A percentile compares a stretch with the other conserved stretches of the same genome.
Evolutionary conservation across 2,113 vertebrate genomes (phyloP).

Genomic region (Neogobius melanostomus): DNA sequence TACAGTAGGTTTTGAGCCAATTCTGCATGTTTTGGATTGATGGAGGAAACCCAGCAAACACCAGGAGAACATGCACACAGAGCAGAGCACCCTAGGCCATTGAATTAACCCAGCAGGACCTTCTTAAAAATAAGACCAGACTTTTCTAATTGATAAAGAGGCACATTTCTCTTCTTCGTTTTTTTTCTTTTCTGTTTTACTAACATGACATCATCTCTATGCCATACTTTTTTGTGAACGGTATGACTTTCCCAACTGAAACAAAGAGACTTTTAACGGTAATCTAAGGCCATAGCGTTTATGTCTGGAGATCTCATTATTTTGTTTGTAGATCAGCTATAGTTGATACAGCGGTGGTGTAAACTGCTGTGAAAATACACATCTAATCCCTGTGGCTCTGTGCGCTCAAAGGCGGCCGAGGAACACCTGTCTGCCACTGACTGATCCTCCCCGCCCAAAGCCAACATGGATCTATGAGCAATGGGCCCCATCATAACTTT

Average conservation of each 20-base stretch:
- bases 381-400: conserved; percentile 50
- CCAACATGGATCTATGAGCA: conserved; percentile 57
- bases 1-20: no score
- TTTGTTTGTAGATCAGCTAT: conserved; percentile 27
- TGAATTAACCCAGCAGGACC: no score
- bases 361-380: conserved; percentile 31
- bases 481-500: conserved; percentile 61
- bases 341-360: conserved; percentile 39
- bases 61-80: no score
- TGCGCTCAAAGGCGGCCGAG: conserved; percentile 60
- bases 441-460: conserved; percentile 57
- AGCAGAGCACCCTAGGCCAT: no score
- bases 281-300: background rate
- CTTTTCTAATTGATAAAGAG: no score
- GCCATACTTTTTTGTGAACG: background rate
- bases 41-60: no score
- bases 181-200: no score
- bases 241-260: background rate
- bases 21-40: no score
- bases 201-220: no score
- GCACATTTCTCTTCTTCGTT: no score
- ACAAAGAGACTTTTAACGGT: background rate
- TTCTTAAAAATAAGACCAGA: no score
- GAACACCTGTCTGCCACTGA: conserved; percentile 76
- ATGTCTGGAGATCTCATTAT: conserved; percentile 15